Evolutionary conservation across 2,113 vertebrate genomes (phyloP).

Genomic region (Ictalurus furcatus): DNA sequence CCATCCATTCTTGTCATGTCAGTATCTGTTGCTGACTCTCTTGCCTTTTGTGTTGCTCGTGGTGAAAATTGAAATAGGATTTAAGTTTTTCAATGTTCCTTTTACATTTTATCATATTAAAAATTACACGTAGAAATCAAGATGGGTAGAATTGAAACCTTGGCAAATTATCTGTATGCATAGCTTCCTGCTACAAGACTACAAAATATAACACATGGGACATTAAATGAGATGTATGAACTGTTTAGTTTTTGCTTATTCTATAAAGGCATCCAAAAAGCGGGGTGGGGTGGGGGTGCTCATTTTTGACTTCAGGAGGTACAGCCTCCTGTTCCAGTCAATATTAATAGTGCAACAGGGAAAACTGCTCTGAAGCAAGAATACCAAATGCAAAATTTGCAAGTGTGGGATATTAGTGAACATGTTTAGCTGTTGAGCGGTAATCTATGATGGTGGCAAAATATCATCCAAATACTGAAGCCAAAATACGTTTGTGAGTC

Average conservation of each 20-base stretch:
- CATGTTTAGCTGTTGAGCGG: background rate
- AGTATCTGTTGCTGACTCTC: background rate
- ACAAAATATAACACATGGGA: background rate
- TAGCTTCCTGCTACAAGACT: background rate
- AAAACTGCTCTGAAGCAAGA: background rate
- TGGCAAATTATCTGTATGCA: background rate
- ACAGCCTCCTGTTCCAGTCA: background rate
- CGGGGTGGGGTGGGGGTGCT: too few relatives aligned
- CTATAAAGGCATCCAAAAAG: slow-evolving; percentile 33
- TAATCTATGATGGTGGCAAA: background rate
- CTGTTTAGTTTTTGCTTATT: background rate
- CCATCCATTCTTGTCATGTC: slow-evolving; percentile 20
- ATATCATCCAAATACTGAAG: background rate
- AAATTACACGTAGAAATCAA: background rate
- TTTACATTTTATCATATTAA: background rate
- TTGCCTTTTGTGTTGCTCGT: background rate
- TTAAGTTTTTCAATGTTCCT: background rate
- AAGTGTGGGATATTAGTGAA: background rate
- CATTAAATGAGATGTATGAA: background rate
- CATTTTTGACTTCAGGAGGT: background rate
- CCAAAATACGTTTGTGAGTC: background rate
- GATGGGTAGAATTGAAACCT: background rate
- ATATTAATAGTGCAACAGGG: slow-evolving; percentile 2
- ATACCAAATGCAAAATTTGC: background rate
- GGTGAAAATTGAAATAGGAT: slow-evolving; percentile 5